phyloP scores from a whole-genome alignment of 2,113 vertebrate genomes.

The Rhadina sibilatrix region DNA sequence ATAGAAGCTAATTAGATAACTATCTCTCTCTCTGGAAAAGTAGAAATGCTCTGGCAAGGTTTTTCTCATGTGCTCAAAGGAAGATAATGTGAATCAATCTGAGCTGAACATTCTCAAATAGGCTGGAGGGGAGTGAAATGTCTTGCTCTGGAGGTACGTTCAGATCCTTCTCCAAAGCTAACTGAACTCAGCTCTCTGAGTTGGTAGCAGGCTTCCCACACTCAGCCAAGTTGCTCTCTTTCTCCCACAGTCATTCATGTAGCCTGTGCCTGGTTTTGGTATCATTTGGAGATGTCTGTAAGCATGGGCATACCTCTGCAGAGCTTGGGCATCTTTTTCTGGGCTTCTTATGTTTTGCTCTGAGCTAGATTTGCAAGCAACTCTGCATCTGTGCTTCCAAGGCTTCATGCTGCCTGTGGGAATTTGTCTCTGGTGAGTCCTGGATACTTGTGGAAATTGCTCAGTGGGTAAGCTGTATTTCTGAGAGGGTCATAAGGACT shows the following conservation, averaged over 20 bases:
- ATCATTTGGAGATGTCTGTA: background rate
- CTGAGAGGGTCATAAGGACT: background rate
- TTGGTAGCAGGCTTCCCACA: background rate
- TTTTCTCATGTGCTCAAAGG: background rate
- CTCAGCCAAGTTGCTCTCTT: background rate
- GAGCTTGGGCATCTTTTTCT: background rate
- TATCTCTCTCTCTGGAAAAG: background rate
- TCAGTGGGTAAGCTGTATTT: background rate
- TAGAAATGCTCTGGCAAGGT: background rate
- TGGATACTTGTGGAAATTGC: background rate
- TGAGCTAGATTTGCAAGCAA: background rate
- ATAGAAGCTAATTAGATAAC: background rate
- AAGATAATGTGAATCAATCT: fast-evolving
- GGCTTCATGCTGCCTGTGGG: background rate
- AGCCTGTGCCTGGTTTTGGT: background rate
- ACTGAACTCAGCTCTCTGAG: background rate
- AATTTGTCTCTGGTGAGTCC: background rate
- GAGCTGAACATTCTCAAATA: background rate
- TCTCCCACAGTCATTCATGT: background rate
- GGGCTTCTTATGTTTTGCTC: background rate
- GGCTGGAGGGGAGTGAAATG: background rate
- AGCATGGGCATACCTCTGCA: background rate
- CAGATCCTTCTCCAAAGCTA: background rate
- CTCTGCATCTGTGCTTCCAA: background rate
- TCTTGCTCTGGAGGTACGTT: background rate